These are phyloP conservation scores for Semicossyphus pulcher DNA, from an alignment of 2,113 vertebrate genomes.

Conservation along the genomic window DNA sequence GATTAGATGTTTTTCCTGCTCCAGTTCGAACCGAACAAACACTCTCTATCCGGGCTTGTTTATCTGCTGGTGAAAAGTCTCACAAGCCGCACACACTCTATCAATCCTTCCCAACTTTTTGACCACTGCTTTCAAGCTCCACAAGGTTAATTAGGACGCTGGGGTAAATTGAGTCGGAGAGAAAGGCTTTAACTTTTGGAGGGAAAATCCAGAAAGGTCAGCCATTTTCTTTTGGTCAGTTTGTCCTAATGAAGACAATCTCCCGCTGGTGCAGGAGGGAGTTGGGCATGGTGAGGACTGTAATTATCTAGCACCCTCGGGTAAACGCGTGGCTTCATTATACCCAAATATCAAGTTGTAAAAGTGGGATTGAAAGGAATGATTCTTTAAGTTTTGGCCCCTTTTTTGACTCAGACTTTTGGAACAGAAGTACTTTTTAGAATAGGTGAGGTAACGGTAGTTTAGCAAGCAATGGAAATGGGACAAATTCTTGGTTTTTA, in stretches of 20 bases:
- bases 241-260: slow-evolving; percentile 80
- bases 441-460: background rate
- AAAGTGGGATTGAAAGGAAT: slow-evolving; percentile 27
- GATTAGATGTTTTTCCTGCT: background rate
- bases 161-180: slow-evolving; percentile 19
- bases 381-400: slow-evolving; percentile 19
- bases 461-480: background rate
- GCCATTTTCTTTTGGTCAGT: slow-evolving; percentile 73
- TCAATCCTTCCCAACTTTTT: background rate
- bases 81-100: background rate
- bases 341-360: slow-evolving; percentile 56
- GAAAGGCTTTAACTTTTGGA: slow-evolving; percentile 32
- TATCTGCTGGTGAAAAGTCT: background rate
- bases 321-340: slow-evolving; percentile 69
- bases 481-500: background rate
- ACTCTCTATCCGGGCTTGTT: background rate
- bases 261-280: slow-evolving; percentile 53
- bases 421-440: background rate
- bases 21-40: background rate
- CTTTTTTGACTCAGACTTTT: slow-evolving; percentile 13
- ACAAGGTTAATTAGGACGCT: slow-evolving; percentile 49
- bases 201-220: slow-evolving; percentile 70
- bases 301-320: slow-evolving; percentile 74
- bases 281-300: slow-evolving; percentile 45
- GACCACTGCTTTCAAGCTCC: background rate